Conservation (phyloP, 2,888 invertebrate species). For the Drosophila subsilvestris region DNA sequence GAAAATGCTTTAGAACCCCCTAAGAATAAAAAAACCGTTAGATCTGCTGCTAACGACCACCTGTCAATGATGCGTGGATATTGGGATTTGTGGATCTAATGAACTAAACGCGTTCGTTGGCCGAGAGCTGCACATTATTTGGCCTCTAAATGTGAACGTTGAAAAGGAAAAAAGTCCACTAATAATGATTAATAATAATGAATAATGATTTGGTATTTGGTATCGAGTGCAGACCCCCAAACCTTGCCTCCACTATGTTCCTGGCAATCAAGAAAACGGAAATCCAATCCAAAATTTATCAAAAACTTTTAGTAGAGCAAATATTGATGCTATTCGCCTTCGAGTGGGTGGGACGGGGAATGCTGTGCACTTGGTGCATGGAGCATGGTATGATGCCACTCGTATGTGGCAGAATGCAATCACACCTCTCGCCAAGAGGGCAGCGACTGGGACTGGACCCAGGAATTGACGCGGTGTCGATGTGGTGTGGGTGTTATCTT, state of each 20-base stretch:
- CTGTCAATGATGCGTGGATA: too few relatives aligned
- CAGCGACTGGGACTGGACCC: not conserved
- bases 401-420: conserved; percentile 6
- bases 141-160: too few relatives aligned
- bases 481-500: not conserved
- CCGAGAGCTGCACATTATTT: too few relatives aligned
- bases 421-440: not conserved
- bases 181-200: conserved; percentile 5
- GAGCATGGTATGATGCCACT: not conserved
- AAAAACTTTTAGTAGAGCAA: conserved; percentile 41
- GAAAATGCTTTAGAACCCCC: too few relatives aligned
- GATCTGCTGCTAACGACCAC: too few relatives aligned
- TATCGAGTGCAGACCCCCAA: not conserved
- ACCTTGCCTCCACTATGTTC: not conserved
- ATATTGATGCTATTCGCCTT: conserved; percentile 22
- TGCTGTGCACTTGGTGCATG: conserved; percentile 16
- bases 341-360: not conserved
- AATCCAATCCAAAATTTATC: conserved; percentile 23
- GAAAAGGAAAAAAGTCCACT: not conserved
- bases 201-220: conserved; percentile 2
- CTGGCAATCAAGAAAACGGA: not conserved
- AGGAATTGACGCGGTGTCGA: not conserved
- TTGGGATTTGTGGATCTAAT: too few relatives aligned
- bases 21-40: too few relatives aligned
- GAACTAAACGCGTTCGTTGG: too few relatives aligned